A percentile compares a stretch with the other conserved stretches of the same genome.
These are phyloP conservation scores for Leptodactylus fuscus DNA, from an alignment of 2,113 vertebrate genomes.

Conservation along the genomic window DNA sequence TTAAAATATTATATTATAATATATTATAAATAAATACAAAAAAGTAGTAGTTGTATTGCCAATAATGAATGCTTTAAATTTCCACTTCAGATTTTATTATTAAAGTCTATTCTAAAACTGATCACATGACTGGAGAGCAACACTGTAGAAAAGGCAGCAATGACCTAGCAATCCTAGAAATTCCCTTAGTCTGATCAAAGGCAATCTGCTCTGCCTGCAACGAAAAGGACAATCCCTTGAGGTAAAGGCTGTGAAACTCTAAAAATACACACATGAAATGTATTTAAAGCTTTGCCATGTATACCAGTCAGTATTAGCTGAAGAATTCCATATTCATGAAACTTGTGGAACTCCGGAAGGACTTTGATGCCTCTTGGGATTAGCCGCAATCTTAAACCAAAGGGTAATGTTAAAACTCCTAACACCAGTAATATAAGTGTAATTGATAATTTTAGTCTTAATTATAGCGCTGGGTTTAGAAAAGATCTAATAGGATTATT, in stretches of 20 bases:
- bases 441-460: slow-evolving; percentile 24
- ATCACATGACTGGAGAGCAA: neutral
- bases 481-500: slow-evolving; percentile 22
- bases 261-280: neutral
- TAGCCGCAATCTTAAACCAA: neutral
- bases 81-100: neutral
- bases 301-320: neutral
- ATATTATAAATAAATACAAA: no score
- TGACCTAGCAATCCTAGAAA: neutral
- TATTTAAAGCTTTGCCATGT: neutral
- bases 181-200: neutral
- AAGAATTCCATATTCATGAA: neutral
- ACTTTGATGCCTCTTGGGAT: neutral
- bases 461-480: slow-evolving; percentile 8
- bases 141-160: neutral
- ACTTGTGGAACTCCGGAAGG: neutral
- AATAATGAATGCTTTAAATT: neutral
- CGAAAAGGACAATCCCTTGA: neutral
- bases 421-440: slow-evolving; percentile 1
- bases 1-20: no score
- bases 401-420: slow-evolving; percentile 5
- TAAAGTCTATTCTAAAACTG: neutral
- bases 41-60: no score
- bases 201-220: neutral
- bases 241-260: neutral